Evolutionary conservation across 1,140 invertebrate genomes (phyloP), one percentile per base, ranked within the genome.

Genomic region (Batillaria attramentaria): DNA sequence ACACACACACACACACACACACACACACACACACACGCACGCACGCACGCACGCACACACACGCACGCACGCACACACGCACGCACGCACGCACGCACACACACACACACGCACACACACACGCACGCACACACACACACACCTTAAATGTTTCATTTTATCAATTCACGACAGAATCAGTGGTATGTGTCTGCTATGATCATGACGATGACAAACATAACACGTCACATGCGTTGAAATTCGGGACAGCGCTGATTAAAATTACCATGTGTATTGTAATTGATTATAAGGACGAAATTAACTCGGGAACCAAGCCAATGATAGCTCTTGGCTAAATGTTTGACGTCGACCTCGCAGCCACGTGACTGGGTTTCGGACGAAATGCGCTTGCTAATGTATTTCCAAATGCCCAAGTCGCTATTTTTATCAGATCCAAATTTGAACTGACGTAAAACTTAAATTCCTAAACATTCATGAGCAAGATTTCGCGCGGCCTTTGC

Each of bases 31-130:
- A 69, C 39, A 41, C 3, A 41, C 66, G 43, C 39, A 69, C 66
- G 28, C 37, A 41, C 66, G 28, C 66, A 69, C 35, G 42, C 66
- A 69, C 66, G n/a, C 66, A 41, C 66, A 41, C 66, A 69, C 66
- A 42, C 1, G 37, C 62, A 66, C 62, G 37, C 62, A 65, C 62
- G 37, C 62, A 65, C 62, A 65, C 62, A 33, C 31, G 20, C 62
- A 33, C 62, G 20, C 62, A 33, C 62, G 20, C 62, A 65, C 62
- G 37, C 62, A 65, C 62, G 37, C 62, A 33, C 62, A 65, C 62
- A 62, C 57, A 62, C 57, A 62, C 31, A 13, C 62, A 3, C n/a
- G 4, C 62, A 13, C 10, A 3, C 62, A 3, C 62, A 66, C 62
- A 66, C 10, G 4, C 62, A 3, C 62, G 37, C 62, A 66, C 28